Base-by-base conservation (phyloP, 1,140 invertebrate genomes). In the Kradibia gibbosae region DNA sequence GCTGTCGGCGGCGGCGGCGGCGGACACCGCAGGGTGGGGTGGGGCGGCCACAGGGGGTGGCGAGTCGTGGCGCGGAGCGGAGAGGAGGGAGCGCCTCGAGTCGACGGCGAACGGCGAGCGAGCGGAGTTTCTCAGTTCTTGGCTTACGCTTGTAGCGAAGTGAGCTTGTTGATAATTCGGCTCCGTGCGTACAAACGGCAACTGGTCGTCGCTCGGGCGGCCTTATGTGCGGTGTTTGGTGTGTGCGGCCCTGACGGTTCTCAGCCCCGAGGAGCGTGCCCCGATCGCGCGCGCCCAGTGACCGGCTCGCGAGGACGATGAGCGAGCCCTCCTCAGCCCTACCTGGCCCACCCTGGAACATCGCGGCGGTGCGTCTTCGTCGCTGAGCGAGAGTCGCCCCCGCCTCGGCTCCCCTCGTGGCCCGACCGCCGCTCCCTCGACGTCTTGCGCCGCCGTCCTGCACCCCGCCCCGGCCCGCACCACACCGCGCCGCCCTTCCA, bases 111-210 rank as follows among this genome's bases (percentile, higher is more conserved):
- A 31, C 7, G 42, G 7, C 7, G 42, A 5, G 42, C 5, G 42
- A 10, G 53, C 79, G 31, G 57, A 53, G 60, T 79, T 45, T 65
- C 55, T 77, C 76, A 78, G 76, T 78, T 65, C 60, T 78, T 62
- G 76, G 31, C 53, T 78, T 45, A 67, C 76, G 62, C 62, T 78
- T 39, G 20, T 36, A 67, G 28, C 45, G 76, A 50, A 31, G 28
- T n/a, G 70, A 72, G 20, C 25, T 0, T 25, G 17, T 22, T 5
- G 1, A 15, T 22, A 39, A 5, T n/a, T 36, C 22, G 17, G 36
- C 4, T 1, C 17, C 42, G 70, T 3, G 10, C 42, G 10, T 42
- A 3, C 70, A 4, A 1, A 15, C 42, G 70, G 39, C 39, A 20
- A 1, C 39, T 45, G 45, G 17, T 13, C 48, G 8, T 20, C 48